Conservation (phyloP, 2,888 invertebrate genomes). For the Ceratothoa steindachneri region DNA sequence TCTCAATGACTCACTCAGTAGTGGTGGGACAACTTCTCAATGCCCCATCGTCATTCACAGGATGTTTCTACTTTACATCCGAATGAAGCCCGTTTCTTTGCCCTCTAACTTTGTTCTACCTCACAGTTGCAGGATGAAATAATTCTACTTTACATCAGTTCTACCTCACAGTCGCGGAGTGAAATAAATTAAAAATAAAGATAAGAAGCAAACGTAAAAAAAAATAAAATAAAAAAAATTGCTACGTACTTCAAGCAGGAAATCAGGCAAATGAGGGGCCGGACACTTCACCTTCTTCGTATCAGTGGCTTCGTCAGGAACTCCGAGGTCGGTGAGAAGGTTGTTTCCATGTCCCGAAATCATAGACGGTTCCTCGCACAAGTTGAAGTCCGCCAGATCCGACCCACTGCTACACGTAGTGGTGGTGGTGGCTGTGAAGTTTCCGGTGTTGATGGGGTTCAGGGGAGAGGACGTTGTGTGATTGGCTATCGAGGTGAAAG, state of each 20-base stretch:
- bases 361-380: background rate
- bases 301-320: slow-evolving; percentile 22
- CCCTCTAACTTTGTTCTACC: too few species aligned
- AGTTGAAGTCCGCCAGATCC: background rate
- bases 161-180: too few species aligned
- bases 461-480: background rate
- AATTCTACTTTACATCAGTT: too few species aligned
- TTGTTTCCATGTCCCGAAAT: background rate
- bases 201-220: background rate
- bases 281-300: slow-evolving; percentile 45
- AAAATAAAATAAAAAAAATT: background rate
- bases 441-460: background rate
- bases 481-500: background rate
- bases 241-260: slow-evolving; percentile 46
- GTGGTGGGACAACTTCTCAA: too few species aligned
- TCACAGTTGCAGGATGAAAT: too few species aligned
- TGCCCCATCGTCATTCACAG: too few species aligned
- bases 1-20: too few species aligned
- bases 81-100: too few species aligned
- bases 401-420: background rate
- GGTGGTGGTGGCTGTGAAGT: slow-evolving; percentile 1
- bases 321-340: background rate
- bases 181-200: too few species aligned
- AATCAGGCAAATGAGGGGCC: slow-evolving; percentile 30
- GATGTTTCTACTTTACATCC: too few species aligned